Base-by-base conservation (phyloP, 2,113 vertebrate species). In the Hucho hucho region DNA sequence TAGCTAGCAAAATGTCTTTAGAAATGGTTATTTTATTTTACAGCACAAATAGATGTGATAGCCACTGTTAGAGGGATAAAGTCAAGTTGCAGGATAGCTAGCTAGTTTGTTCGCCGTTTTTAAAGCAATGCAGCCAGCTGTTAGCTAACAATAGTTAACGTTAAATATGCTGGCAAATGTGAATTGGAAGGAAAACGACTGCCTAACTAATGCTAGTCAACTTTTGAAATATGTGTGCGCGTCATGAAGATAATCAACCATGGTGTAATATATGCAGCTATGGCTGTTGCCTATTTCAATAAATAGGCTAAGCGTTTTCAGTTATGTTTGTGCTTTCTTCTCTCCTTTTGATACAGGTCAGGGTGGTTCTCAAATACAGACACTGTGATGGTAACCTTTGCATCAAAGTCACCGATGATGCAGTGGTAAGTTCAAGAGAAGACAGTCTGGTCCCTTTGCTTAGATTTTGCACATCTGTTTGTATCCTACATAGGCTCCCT, bases 401-500 rank as follows among this genome's bases (percentile, higher is more conserved):
- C 74, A 96, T 99, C 76, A 99, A 99, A 95, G 96, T 99, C 64
- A 99, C 98, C 4, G 97, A 99, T 75, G 95, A 99, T 20, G 89
- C 95, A 65, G 95, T 96, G 94, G 98, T 99, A 88, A 96, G 97
- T 93, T 9, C 14, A 16, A 37, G 16, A 24, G 29, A 22, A 43
- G 16, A 69, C 16, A 46, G 0, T 9, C 16, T 53, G 12, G 1
- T 53, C 49, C 47, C 47, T 49, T 59, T 59, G 58, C 2, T 61
- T n/a, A 61, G 20, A n/a, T 6, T 22, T 20, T 61, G 18, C 20
- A n/a, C 4, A 16, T 53, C 49, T 16, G 49, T 53, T 53, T 13
- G 14, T 5, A 53, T 53, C 4, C 4, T 53, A 53, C 16, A 6
- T 16, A 43, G n/a, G n/a, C n/a, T n/a, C n/a, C n/a, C n/a, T n/a